Evolutionary conservation across 1,140 invertebrate species (phyloP).

Genomic region (Bombus difficillimus): DNA sequence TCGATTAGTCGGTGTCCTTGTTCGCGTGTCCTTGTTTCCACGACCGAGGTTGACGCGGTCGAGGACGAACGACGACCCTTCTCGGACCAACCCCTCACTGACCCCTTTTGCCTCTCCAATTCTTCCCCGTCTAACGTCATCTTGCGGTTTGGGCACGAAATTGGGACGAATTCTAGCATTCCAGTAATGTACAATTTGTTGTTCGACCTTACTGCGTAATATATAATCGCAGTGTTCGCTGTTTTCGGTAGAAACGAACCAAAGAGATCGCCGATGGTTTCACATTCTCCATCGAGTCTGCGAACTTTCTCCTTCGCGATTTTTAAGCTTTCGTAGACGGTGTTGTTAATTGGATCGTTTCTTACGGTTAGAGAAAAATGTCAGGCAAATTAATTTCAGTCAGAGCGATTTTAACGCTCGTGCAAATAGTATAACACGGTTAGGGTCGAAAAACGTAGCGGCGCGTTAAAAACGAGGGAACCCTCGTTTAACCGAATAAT

Average conservation of each 20-base stretch:
- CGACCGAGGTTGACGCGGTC: not conserved
- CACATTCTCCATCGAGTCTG: not conserved
- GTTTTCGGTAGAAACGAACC: no score
- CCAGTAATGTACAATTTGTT: no score
- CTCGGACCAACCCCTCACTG: not conserved
- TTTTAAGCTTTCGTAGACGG: not conserved
- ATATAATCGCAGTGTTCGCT: no score
- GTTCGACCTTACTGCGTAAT: no score
- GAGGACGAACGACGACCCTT: not conserved
- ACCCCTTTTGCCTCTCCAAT: not conserved
- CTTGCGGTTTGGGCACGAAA: not conserved
- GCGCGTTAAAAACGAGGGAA: not conserved
- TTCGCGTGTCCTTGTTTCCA: not conserved
- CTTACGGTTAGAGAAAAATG: not conserved
- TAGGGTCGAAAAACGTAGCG: not conserved
- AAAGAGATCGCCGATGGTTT: accelerated
- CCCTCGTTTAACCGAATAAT: not conserved
- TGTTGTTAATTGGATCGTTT: not conserved
- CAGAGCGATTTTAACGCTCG: not conserved
- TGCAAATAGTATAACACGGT: not conserved
- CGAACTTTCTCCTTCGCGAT: not conserved
- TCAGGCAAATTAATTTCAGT: not conserved
- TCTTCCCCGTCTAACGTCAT: not conserved
- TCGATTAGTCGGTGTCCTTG: not conserved
- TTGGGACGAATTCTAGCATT: not conserved